Percentiles rank a stretch among this genome's conserved stretches.
These are phyloP conservation scores for Podargus strigoides DNA, from an alignment of 2,797 vertebrate genomes.

Conservation along the genomic window DNA sequence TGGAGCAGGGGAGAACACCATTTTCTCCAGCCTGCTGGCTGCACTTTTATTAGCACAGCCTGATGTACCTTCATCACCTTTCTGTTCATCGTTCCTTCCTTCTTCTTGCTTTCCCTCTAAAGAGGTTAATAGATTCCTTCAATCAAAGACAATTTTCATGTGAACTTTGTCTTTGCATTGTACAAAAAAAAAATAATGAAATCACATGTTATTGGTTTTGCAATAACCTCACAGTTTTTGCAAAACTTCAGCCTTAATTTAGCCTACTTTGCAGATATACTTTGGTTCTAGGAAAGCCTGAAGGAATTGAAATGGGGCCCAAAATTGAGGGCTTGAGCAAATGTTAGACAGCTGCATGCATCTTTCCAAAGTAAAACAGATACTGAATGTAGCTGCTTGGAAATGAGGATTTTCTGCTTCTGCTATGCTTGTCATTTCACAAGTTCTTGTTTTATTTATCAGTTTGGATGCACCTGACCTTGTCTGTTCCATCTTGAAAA, in stretches of 20 bases:
- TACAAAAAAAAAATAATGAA: not conserved
- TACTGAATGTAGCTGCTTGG: conserved; percentile 76
- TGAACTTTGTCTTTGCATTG: not conserved
- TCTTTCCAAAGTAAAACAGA: conserved; percentile 70
- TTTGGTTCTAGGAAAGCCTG: not conserved
- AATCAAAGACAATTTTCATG: not conserved
- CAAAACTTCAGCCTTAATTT: not conserved
- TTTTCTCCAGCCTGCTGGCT: not conserved
- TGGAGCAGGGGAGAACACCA: not conserved
- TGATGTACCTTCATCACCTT: not conserved
- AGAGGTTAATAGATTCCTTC: not conserved
- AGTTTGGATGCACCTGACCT: conserved; percentile 71
- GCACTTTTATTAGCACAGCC: not conserved
- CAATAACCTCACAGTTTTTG: not conserved
- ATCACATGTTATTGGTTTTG: not conserved
- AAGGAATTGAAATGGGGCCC: conserved; percentile 4
- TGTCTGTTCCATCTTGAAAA: conserved; percentile 69
- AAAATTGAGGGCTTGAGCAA: conserved; percentile 20
- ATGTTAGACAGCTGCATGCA: conserved; percentile 63
- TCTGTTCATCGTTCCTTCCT: not conserved
- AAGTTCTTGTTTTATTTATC: conserved; percentile 64
- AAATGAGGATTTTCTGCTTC: conserved; percentile 76
- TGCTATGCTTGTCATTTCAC: conserved; percentile 70
- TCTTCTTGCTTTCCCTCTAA: not conserved
- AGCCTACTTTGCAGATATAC: not conserved